A percentile compares a stretch with the other conserved stretches of the same genome.
These are phyloP conservation scores for Acanthurus lineatus DNA, from an alignment of 2,797 vertebrate species.

Conservation along the genomic window DNA sequence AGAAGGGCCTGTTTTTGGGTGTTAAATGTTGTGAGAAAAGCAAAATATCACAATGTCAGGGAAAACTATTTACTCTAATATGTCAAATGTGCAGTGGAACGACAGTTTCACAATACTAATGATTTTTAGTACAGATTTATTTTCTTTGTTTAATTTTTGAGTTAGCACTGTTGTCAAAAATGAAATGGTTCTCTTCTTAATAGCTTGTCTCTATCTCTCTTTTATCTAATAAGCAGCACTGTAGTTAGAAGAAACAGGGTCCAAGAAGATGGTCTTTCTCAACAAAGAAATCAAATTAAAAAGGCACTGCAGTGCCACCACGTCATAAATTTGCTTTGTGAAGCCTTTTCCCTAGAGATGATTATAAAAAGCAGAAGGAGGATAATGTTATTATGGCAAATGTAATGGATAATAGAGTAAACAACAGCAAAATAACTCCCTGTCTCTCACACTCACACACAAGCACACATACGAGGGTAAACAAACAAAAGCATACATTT, in stretches of 20 bases:
- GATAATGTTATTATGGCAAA: conserved; percentile 4
- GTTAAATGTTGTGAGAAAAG: conserved; percentile 6
- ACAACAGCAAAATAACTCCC: neutral
- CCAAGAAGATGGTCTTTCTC: conserved; percentile 7
- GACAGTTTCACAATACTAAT: neutral
- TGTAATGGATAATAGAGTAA: conserved; percentile 3
- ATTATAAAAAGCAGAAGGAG: conserved; percentile 3
- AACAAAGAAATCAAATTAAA: conserved; percentile 33
- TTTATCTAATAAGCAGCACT: neutral
- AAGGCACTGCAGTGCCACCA: conserved; percentile 2
- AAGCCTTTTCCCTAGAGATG: conserved; percentile 24
- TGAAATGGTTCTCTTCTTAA: neutral
- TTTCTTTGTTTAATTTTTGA: neutral
- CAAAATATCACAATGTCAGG: neutral
- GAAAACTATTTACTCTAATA: neutral
- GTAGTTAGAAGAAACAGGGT: conserved; percentile 10
- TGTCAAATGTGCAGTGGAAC: conserved; percentile 2
- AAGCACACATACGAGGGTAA: neutral
- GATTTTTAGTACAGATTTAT: neutral
- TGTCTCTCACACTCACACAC: neutral
- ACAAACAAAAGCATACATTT: conserved; percentile 15
- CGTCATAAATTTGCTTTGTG: conserved; percentile 18
- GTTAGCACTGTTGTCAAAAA: neutral
- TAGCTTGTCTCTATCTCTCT: neutral
- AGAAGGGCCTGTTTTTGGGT: conserved; percentile 1